Evolutionary conservation across 2,797 vertebrate species (phyloP).

Genomic region (Coranthus polyacanthus): DNA sequence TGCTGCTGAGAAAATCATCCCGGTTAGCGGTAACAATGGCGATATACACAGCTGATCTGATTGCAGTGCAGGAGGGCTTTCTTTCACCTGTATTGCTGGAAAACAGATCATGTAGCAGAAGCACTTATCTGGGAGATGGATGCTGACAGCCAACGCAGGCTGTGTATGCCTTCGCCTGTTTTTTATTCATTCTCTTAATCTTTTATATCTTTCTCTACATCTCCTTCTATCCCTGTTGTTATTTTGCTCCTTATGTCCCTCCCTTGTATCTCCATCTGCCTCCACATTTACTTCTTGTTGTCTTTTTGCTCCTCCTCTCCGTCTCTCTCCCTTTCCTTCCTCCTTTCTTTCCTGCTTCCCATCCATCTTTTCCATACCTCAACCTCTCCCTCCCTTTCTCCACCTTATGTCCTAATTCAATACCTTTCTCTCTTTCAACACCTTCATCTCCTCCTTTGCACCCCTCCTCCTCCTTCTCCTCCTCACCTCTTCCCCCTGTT

Average conservation of each 20-base stretch:
- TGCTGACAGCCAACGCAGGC: slow-evolving; percentile 65
- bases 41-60: slow-evolving; percentile 73
- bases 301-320: neutral
- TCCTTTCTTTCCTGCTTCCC: neutral
- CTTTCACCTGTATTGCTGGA: slow-evolving; percentile 70
- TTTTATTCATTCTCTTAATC: slow-evolving; percentile 26
- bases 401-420: slow-evolving; percentile 48
- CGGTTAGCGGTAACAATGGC: slow-evolving; percentile 62
- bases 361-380: slow-evolving; percentile 17
- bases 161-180: slow-evolving; percentile 16
- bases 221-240: slow-evolving; percentile 11
- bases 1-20: slow-evolving; percentile 62
- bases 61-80: slow-evolving; percentile 55
- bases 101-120: slow-evolving; percentile 71
- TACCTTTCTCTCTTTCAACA: slow-evolving; percentile 31
- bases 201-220: slow-evolving; percentile 29
- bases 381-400: slow-evolving; percentile 20
- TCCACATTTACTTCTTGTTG: slow-evolving; percentile 8
- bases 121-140: slow-evolving; percentile 76
- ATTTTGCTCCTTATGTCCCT: slow-evolving; percentile 11
- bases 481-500: slow-evolving; percentile 31
- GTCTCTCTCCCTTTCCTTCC: neutral
- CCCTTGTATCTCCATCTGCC: slow-evolving; percentile 12
- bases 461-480: slow-evolving; percentile 43
- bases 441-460: slow-evolving; percentile 47